Conservation (phyloP, 2,113 vertebrate genomes). For the Cygnus buccinator region DNA sequence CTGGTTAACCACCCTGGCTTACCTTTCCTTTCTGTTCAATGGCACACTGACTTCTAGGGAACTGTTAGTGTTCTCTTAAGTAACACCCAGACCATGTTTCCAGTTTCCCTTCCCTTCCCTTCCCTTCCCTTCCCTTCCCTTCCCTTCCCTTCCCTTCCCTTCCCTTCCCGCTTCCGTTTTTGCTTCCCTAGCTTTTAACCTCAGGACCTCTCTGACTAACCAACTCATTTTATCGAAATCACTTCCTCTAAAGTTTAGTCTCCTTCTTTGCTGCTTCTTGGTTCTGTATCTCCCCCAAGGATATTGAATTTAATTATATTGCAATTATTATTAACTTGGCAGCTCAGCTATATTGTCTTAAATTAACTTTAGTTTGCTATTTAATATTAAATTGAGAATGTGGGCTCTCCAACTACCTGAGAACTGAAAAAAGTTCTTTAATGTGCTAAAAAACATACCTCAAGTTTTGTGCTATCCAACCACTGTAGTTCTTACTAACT, state of each 20-base stretch:
- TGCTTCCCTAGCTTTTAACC: not conserved
- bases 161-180: not conserved
- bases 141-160: not conserved
- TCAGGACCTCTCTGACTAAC: not conserved
- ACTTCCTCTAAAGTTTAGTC: not conserved
- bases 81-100: not conserved
- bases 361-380: not conserved
- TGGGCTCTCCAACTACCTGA: not conserved
- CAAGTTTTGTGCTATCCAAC: not conserved
- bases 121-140: no score
- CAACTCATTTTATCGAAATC: not conserved
- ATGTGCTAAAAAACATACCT: not conserved
- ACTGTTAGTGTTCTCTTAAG: not conserved
- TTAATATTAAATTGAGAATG: slow-evolving; percentile 14
- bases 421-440: not conserved
- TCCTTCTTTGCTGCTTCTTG: not conserved
- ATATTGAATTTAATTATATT: slow-evolving; percentile 30
- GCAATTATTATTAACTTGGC: slow-evolving; percentile 5
- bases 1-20: not conserved
- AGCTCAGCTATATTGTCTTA: not conserved
- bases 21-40: not conserved
- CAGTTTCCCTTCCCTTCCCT: not conserved
- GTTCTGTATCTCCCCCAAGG: not conserved
- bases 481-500: not conserved
- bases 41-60: not conserved